Evolutionary conservation across 2,797 vertebrate genomes (phyloP).

Genomic region (Rhynchonycteris naso): DNA sequence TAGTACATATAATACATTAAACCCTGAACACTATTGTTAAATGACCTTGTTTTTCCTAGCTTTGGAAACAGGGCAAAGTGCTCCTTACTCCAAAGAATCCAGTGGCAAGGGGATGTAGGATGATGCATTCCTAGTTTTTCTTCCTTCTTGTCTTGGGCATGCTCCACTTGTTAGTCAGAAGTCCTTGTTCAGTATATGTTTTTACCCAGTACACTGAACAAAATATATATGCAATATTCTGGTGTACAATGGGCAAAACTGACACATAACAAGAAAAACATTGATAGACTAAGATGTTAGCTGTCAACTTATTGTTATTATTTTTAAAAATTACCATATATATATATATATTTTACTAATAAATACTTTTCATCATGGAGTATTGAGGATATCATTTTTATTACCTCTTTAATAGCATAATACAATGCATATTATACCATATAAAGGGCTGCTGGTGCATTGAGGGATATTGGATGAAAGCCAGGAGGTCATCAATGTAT

Average conservation of each 20-base stretch:
- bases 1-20: background rate
- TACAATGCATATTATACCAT: background rate
- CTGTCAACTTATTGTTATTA: background rate
- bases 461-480: background rate
- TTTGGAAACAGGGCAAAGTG: background rate
- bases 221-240: background rate
- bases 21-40: background rate
- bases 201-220: background rate
- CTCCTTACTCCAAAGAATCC: background rate
- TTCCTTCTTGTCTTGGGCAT: background rate
- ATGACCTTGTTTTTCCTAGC: background rate
- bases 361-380: background rate
- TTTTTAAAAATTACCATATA: background rate
- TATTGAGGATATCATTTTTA: background rate
- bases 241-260: background rate
- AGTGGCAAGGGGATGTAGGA: background rate
- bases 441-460: background rate
- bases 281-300: background rate
- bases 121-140: background rate
- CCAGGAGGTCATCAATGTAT: background rate
- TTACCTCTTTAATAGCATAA: background rate
- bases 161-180: constrained; percentile 4
- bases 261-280: background rate
- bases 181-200: background rate
- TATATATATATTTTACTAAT: background rate